phyloP scores from a whole-genome alignment of 2,113 vertebrate species.

The Solea senegalensis region DNA sequence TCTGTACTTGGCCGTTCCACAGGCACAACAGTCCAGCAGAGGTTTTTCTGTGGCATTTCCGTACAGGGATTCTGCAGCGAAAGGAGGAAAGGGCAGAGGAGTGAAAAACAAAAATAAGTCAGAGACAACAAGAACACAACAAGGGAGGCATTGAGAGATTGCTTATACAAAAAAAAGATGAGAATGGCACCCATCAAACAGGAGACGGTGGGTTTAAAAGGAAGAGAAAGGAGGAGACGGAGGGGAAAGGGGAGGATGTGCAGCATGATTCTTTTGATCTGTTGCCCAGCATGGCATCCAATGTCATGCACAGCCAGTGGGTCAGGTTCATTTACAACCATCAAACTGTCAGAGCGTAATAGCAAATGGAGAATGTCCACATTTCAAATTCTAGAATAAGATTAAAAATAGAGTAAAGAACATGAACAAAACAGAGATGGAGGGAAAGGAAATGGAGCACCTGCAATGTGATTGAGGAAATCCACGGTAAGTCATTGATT shows the following conservation, averaged over 20 bases:
- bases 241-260: constrained; percentile 8
- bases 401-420: constrained; percentile 24
- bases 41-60: constrained; percentile 88
- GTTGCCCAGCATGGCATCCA: constrained; percentile 50
- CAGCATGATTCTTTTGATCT: constrained; percentile 44
- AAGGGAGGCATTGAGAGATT: constrained; percentile 21
- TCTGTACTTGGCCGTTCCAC: constrained; percentile 97
- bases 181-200: constrained; percentile 19
- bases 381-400: constrained; percentile 31
- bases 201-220: constrained; percentile 22
- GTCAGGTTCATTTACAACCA: constrained; percentile 50
- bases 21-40: constrained; percentile 92
- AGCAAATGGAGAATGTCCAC: constrained; percentile 27
- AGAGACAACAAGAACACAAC: constrained; percentile 23
- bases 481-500: constrained; percentile 28
- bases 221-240: background rate
- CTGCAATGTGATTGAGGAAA: constrained; percentile 16
- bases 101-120: constrained; percentile 5
- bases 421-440: constrained; percentile 11
- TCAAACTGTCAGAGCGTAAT: constrained; percentile 39
- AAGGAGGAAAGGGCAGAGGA: constrained; percentile 4
- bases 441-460: constrained; percentile 15
- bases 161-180: constrained; percentile 33
- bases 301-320: constrained; percentile 47
- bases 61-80: constrained; percentile 81